Evolutionary conservation across 2,113 vertebrate species (phyloP), one percentile per base, ranked within the genome.

Genomic region (Megaleporinus macrocephalus): DNA sequence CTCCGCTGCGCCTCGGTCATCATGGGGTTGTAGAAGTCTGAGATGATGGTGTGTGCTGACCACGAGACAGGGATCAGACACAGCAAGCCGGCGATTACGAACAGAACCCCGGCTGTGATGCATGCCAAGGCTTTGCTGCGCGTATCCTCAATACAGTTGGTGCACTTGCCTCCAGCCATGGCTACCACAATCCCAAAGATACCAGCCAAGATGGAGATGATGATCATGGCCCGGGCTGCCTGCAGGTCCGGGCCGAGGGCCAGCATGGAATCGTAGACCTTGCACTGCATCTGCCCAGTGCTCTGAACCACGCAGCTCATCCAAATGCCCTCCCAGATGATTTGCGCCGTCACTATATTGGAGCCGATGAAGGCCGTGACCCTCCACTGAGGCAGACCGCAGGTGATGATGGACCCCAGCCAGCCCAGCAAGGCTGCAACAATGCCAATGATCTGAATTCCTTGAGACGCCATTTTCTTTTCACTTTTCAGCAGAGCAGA

Each of bases 111-210:
- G 0, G 91, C 81, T 41, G 85, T 24, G 68, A 95, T 92, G 84
- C 90, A 90, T 0, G 89, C 85, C 82, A 79, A 88, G 0, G 97
- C 91, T 79, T 99, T 99, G 83, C 95, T 73, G 2, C 84, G 86
- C 51, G 95, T 94, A 0, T 97, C 95, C 76, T 96, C 91, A 14
- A 99, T 93, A 78, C 96, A 99, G 91, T 95, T 95, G 20, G 97
- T 99, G 89, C 98, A 99, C 89, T 98, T 96, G 16, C 96, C 97
- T 0, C 97, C 98, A 15, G 94, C 94, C 0, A 99, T 90, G 18
- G 97, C 93, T 76, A 97, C 62, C 16, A 96, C 1, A 10, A 96
- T 79, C 12, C 95, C 97, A 0, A 95, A 79, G 57, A 94, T 62
- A 0, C 94, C 96, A 53, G 93, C 76, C 61, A 99, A 84, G 68